These are phyloP conservation scores for Molossus molossus DNA, from an alignment of 2,797 vertebrate species.

Conservation along the genomic window DNA sequence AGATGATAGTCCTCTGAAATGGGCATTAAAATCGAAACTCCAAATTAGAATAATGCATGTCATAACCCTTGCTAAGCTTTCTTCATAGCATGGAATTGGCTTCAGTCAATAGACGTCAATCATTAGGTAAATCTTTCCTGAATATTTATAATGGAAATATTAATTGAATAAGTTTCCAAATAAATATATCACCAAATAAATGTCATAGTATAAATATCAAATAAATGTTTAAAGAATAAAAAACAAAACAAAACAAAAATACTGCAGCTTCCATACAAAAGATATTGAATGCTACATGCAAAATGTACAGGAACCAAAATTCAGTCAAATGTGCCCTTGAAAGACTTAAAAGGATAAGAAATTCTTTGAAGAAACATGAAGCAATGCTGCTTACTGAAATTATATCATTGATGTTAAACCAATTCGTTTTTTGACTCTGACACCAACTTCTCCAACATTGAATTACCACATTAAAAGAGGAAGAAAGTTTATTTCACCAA, in stretches of 20 bases:
- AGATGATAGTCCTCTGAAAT: background rate
- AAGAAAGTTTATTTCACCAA: background rate
- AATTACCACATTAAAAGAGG: background rate
- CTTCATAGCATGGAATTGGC: background rate
- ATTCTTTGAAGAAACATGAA: slow-evolving; percentile 52
- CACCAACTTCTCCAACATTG: background rate
- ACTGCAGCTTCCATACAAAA: background rate
- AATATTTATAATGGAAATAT: slow-evolving; percentile 49
- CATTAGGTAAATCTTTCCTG: background rate
- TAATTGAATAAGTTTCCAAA: background rate
- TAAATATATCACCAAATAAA: slow-evolving; percentile 33
- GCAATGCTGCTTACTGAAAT: slow-evolving; percentile 38
- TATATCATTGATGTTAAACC: background rate
- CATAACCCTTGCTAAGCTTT: background rate
- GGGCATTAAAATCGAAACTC: slow-evolving; percentile 10
- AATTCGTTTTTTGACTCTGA: slow-evolving; percentile 29
- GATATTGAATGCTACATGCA: slow-evolving; percentile 49
- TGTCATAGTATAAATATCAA: background rate
- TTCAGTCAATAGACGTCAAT: background rate
- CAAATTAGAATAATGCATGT: background rate
- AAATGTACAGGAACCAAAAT: slow-evolving; percentile 64
- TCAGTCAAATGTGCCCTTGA: slow-evolving; percentile 63
- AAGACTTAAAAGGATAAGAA: slow-evolving; percentile 57
- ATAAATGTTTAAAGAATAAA: slow-evolving; percentile 21
- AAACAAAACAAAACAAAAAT: no score